Percentiles rank a stretch among this genome's conserved stretches.
These are phyloP conservation scores for Argentina silus DNA, from an alignment of 2,797 vertebrate species.

Conservation along the genomic window DNA sequence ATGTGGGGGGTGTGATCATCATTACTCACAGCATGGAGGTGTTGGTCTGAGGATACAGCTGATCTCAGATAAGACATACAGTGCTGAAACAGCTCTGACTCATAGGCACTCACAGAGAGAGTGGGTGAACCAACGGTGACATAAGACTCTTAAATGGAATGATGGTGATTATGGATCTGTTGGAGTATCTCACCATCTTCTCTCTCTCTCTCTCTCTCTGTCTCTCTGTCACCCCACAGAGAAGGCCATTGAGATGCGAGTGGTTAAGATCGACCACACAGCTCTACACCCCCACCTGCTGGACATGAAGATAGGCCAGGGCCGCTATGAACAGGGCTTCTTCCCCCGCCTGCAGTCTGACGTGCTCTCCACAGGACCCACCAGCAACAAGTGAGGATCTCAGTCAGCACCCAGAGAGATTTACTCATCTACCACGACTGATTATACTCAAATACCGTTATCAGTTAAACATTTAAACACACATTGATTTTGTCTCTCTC, in stretches of 20 bases:
- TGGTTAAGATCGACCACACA: constrained; percentile 96
- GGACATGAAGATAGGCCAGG: constrained; percentile 99
- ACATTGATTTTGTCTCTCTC: background rate
- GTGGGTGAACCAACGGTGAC: background rate
- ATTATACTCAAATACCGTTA: background rate
- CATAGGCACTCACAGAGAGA: background rate
- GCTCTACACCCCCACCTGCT: constrained; percentile 96
- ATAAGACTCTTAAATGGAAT: constrained; percentile 7
- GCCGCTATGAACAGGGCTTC: constrained; percentile 96
- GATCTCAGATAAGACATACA: background rate
- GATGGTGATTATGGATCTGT: background rate
- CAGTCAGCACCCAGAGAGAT: background rate
- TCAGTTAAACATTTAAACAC: no score
- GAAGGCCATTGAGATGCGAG: constrained; percentile 93
- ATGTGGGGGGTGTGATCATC: background rate
- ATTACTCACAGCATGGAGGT: constrained; percentile 26
- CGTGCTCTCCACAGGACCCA: constrained; percentile 92
- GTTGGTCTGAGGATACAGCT: constrained; percentile 25
- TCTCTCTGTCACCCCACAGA: constrained; percentile 73
- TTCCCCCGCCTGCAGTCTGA: constrained; percentile 95
- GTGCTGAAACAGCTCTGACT: constrained; percentile 19
- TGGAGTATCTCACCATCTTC: background rate
- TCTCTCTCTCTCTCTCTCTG: background rate
- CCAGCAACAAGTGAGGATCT: constrained; percentile 92
- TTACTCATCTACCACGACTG: background rate